phyloP scores from a whole-genome alignment of 37 sponge, comb jelly and placozoan genomes.

The Tethya wilhelma region DNA sequence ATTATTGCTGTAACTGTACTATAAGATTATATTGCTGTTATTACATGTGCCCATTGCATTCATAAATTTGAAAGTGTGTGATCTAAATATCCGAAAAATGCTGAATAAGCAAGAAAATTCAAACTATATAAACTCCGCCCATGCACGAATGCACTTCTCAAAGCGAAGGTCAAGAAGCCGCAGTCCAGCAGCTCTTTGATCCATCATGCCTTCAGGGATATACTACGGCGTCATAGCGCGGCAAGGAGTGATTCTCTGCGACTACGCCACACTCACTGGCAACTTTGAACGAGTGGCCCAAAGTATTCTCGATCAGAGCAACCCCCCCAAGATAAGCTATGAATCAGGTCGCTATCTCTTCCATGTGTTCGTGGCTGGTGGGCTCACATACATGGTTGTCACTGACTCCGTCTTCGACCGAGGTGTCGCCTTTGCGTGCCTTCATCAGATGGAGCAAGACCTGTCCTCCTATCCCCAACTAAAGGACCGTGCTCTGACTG shows the following conservation, averaged over 20 bases:
- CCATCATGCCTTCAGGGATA: neutral
- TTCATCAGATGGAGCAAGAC: neutral
- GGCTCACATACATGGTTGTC: conserved; percentile 18
- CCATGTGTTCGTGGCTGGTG: neutral
- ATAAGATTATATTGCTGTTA: no score
- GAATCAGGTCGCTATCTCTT: neutral
- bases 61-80: no score
- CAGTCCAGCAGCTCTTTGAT: neutral
- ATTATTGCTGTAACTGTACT: no score
- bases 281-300: conserved; percentile 8
- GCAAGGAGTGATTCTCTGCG: conserved; percentile 31
- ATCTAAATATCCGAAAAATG: no score
- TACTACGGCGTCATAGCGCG: conserved; percentile 29
- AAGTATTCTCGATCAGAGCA: neutral
- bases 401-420: conserved; percentile 13
- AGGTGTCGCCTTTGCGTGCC: neutral
- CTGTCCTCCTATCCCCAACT: neutral
- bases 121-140: no score
- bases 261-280: conserved; percentile 26
- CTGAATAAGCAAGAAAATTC: no score
- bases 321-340: conserved; percentile 12
- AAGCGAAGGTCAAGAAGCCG: no score
- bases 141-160: no score
- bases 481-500: neutral
- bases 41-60: no score